Evolutionary conservation across 2,797 vertebrate genomes (phyloP), one percentile per base, ranked within the genome.

Genomic region (Garrulus glandarius): DNA sequence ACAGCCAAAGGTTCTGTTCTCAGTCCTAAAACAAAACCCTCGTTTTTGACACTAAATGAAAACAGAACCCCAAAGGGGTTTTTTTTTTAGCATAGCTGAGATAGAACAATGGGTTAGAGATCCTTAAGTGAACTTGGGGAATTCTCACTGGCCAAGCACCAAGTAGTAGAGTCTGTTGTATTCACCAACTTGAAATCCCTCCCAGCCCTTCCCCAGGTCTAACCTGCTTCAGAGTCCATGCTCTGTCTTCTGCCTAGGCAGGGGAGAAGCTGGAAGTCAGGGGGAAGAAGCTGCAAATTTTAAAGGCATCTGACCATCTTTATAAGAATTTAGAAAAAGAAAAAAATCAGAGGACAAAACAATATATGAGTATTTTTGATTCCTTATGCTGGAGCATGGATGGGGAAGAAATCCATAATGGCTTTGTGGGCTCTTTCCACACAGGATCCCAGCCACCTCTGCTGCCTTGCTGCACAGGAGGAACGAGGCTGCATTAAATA

Each of bases 1-100:
- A 32, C 19, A n/a, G 24, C 4, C 63, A 7, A 47, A 63, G 36
- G 20, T 39, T 69, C 49, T 68, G 37, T 10, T 72, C 10, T 55
- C 32, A 56, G 50, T 71, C 37, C 21, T 37, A 15, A 44, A 59
- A 52, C 14, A 67, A 83, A 91, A 23, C 6, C n/a, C 19, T 63
- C 6, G 77, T 47, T 27, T 9, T 53, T 74, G 43, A 30, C 24
- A 4, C 24, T 65, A 32, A 64, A 50, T 74, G 19, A 57, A 59
- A 87, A 6, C 2, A 44, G 6, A 65, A 55, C 6, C 44, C 59
- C 15, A 37, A 3, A 65, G 8, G 3, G 2, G 0, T 10, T n/a
- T 57, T 57, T 41, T 9, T n/a, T 57, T 57, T 41, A 8, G 32
- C 6, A 9, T 32, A 43, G 29, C 36, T 47, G 49, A 63, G 32